These are phyloP conservation scores for Pseudopodoces humilis DNA, from an alignment of 2,113 vertebrate genomes.

Conservation along the genomic window DNA sequence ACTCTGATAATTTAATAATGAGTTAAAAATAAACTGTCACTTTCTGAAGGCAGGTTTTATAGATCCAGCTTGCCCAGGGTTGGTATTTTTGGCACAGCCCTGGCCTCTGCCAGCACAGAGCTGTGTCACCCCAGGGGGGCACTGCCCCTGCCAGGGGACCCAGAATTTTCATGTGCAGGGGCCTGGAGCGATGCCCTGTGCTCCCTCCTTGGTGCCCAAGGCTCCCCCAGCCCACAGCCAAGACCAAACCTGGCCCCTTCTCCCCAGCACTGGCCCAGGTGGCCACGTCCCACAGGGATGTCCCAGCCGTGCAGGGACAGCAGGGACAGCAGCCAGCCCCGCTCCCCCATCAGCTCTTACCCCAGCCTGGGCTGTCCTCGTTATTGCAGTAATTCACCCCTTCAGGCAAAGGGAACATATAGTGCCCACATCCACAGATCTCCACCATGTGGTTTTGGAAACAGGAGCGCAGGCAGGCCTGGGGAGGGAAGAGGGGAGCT, in stretches of 20 bases:
- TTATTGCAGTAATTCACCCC: constrained; percentile 74
- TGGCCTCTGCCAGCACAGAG: not conserved
- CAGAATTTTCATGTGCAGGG: not conserved
- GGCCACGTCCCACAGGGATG: accelerated
- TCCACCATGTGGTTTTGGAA: constrained; percentile 75
- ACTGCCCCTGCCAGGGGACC: too few relatives aligned
- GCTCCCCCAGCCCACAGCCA: not conserved
- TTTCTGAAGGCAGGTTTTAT: not conserved
- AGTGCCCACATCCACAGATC: constrained; percentile 76
- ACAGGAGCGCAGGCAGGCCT: constrained; percentile 83
- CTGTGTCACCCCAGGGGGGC: not conserved
- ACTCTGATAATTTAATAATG: not conserved
- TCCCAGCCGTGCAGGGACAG: not conserved
- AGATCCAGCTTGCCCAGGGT: accelerated
- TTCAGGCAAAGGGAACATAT: constrained; percentile 70
- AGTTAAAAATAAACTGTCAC: not conserved
- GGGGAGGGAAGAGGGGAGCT: not conserved
- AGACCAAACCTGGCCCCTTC: not conserved
- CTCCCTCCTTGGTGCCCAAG: not conserved
- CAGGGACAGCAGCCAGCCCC: not conserved
- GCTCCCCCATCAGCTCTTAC: constrained; percentile 9
- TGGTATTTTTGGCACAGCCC: not conserved
- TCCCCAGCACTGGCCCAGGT: not conserved
- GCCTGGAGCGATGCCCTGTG: too few relatives aligned
- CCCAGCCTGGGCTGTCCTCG: constrained; percentile 75